Percentiles rank a stretch among this genome's conserved stretches.
phyloP scores from a whole-genome alignment of 2,797 vertebrate genomes.

The Chaunax sp. region DNA sequence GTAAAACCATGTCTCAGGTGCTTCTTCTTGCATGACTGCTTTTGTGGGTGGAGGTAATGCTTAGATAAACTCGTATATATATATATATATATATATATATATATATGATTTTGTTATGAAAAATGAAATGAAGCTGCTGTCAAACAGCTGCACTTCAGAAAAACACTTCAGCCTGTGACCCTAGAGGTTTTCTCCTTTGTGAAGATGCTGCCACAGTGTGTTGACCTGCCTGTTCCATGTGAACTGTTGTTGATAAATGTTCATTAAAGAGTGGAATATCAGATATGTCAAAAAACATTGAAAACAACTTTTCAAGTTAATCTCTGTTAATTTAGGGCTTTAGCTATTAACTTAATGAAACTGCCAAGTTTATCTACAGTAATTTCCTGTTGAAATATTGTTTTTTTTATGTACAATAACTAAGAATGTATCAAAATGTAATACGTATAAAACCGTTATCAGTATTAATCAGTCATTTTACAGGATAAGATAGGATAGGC shows the following conservation, averaged over 20 bases:
- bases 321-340: too few relatives aligned
- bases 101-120: neutral
- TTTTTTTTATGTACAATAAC: too few relatives aligned
- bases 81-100: neutral
- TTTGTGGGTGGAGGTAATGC: slow-evolving; percentile 15
- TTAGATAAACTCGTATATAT: slow-evolving; percentile 6
- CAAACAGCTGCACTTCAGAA: neutral
- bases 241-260: neutral
- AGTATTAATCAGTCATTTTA: too few relatives aligned
- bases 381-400: too few relatives aligned
- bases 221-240: slow-evolving; percentile 1
- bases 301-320: too few relatives aligned
- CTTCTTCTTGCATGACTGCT: slow-evolving; percentile 9
- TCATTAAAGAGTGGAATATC: too few relatives aligned
- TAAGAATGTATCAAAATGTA: too few relatives aligned
- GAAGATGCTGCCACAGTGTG: neutral
- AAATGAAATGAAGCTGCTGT: slow-evolving; percentile 2
- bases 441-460: too few relatives aligned
- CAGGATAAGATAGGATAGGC: too few relatives aligned
- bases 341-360: too few relatives aligned
- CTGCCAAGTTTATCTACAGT: too few relatives aligned
- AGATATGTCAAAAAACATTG: too few relatives aligned
- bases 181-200: neutral
- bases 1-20: slow-evolving; percentile 36
- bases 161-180: neutral